These are phyloP conservation scores for Pogonomyrmex barbatus DNA, from an alignment of 1,140 invertebrate species.

Conservation along the genomic window DNA sequence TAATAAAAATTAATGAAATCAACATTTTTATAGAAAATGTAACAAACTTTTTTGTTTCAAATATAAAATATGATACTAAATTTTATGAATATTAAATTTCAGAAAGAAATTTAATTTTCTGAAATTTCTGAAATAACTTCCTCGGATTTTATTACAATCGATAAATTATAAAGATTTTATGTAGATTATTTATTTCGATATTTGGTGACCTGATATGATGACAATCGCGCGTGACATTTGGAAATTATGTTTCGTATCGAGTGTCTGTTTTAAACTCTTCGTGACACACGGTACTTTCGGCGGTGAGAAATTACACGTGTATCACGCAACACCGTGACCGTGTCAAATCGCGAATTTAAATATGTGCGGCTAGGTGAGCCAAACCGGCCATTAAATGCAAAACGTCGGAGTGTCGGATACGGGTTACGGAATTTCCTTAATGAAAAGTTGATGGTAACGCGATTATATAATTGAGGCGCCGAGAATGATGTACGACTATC, in stretches of 20 bases:
- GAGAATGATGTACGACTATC: constrained; percentile 11
- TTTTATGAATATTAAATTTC: background rate
- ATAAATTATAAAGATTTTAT: background rate
- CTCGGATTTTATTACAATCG: background rate
- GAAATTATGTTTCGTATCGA: constrained; percentile 52
- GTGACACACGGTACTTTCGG: constrained; percentile 51
- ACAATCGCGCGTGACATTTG: constrained; percentile 39
- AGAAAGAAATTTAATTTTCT: background rate
- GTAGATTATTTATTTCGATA: constrained; percentile 36
- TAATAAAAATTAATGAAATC: background rate
- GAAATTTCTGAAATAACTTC: background rate
- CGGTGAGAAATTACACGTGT: constrained; percentile 50
- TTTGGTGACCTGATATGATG: constrained; percentile 12
- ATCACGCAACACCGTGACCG: constrained; percentile 50
- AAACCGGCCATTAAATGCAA: constrained; percentile 56
- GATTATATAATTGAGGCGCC: constrained; percentile 40
- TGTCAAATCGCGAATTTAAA: constrained; percentile 63
- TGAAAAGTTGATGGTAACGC: constrained; percentile 55
- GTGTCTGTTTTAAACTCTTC: constrained; percentile 58
- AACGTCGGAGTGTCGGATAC: constrained; percentile 37
- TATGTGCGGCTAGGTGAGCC: constrained; percentile 6
- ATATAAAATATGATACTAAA: background rate
- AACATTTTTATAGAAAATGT: background rate
- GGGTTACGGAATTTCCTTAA: constrained; percentile 55
- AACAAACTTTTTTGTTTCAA: background rate